Evolutionary conservation across 2,888 invertebrate genomes (phyloP), one percentile per base, ranked within the genome.

Genomic region (Tolmerus cingulatus): DNA sequence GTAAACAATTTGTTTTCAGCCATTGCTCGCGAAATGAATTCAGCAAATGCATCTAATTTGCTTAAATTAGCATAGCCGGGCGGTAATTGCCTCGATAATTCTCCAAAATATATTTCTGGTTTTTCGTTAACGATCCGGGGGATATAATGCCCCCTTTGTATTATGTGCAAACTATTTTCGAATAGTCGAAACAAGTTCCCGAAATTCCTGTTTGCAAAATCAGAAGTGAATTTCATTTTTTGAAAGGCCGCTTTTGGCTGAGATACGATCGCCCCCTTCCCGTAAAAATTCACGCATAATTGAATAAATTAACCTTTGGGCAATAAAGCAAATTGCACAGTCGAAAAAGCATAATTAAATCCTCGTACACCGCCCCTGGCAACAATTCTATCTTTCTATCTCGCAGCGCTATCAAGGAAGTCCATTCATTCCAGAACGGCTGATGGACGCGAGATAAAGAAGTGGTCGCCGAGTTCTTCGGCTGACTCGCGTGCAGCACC

Each of bases 41-140:
- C 43, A 78, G 8, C 78, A 78, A 78, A 40, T 78, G 78, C 78
- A 78, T 8, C 23, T 23, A 43, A 78, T 78, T 78, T 78, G 78
- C 78, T 37, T 78, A 78, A 78, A 78, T 78, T 78, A 78, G 78
- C 78, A 78, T 78, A 78, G 19, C 23, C 43, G 78, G 8, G 78
- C 37, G 43, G 43, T 78, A 78, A 78, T 77, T 77, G 37, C 43
- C 16, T 43, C 12, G 43, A 19, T 78, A 23, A 37, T 27, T 78
- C 16, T 12, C 78, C 1, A 14, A 66, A n/a, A 55, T 23, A 66
- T 66, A 23, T 66, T 76, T 37, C 27, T 76, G 76, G 23, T 66
- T 66, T 66, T 66, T 66, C 27, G 0, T 8, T 66, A 23, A 19
- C 27, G 66, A 23, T 66, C 23, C 27, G 23, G 8, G 27, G 27